Evolutionary conservation across 2,797 vertebrate species (phyloP), one percentile per base, ranked within the genome.

Genomic region (Siniperca undulata): DNA sequence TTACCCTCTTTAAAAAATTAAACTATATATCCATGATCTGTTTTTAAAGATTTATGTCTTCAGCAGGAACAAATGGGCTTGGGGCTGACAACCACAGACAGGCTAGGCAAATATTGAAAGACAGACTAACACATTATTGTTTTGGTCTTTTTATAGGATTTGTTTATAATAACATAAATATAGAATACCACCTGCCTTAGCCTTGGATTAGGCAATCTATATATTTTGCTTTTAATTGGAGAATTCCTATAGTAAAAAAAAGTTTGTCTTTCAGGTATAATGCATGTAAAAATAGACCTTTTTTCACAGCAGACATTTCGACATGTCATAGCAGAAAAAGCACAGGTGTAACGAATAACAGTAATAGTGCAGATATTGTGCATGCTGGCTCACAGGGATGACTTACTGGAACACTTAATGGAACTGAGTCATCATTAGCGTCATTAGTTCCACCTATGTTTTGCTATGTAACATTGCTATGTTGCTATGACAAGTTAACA

Each of bases 81-180:
- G 2, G 40, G 11, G 1, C 30, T 17, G 27, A 66, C 7, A 60
- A 36, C 8, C 12, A 42, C 24, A 27, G 16, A 68, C 11, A 34
- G 1, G 3, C n/a, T 59, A 2, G 13, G 19, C 1, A n/a, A 20
- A 22, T 20, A 46, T 19, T 30, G 14, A 64, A 72, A 65, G n/a
- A 75, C 7, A 4, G 70, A 70, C 10, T 20, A 52, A 61, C 3
- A 48, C 5, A 11, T 66, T 60, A 22, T 44, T 72, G 42, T 56
- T 38, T 16, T 78, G 27, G 16, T 68, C 42, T 71, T 81, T 73
- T 58, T 7, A 58, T 36, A 53, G 70, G 22, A 85, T 83, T 82
- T 72, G n/a, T 66, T 81, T 11, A 70, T 20, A 65, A 24, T 46
- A 72, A 64, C 2, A 62, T 67, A 42, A 69, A 34, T n/a, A 67